Base-by-base conservation (phyloP, 2,888 invertebrate genomes). In the Endotricha flammealis region DNA sequence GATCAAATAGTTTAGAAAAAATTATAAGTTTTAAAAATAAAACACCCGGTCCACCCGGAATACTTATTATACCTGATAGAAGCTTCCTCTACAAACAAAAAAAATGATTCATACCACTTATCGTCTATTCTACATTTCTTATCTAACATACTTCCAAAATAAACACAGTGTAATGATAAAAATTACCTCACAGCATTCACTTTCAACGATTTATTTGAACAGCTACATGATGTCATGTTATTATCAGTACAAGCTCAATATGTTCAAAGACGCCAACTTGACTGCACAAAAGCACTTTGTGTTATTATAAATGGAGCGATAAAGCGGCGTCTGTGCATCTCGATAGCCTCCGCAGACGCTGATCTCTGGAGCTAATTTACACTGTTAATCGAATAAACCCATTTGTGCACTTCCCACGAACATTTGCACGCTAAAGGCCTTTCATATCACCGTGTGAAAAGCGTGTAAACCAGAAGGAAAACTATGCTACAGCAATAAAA, bases 301-400 rank as follows among this genome's bases (percentile, higher is more conserved):
- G 41, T 51, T 12, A 39, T 45, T 54, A 56, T 55, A 51, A 65
- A 63, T 56, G 59, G 61, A 58, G 58, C 64, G 58, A 64, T 64
- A 64, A 63, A 66, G 61, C 55, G 59, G 42, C 46, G n/a, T 20
- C 20, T 20, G 54, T 59, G 52, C 60, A 60, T 57, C 53, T 56
- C 50, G 57, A 64, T 64, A 42, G 38, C 42, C 29, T 38, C 39
- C 36, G 46, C 44, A 42, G 50, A 44, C 52, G 50, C 53, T 48
- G 42, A 42, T 46, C 57, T 59, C 37, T 29, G 44, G 45, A 68
- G 62, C 55, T 75, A 75, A 78, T 75, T 68, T 53, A 53, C 50
- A 59, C 55, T 56, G 59, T 57, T 68, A 70, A 76, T 72, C 63
- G 57, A 75, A 65, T 67, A 66, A 62, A 63, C 65, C 60, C 64